Percentiles rank a stretch among this genome's conserved stretches.
Evolutionary conservation across 1,140 invertebrate species (phyloP).

Genomic region (Bombyx mandarina): DNA sequence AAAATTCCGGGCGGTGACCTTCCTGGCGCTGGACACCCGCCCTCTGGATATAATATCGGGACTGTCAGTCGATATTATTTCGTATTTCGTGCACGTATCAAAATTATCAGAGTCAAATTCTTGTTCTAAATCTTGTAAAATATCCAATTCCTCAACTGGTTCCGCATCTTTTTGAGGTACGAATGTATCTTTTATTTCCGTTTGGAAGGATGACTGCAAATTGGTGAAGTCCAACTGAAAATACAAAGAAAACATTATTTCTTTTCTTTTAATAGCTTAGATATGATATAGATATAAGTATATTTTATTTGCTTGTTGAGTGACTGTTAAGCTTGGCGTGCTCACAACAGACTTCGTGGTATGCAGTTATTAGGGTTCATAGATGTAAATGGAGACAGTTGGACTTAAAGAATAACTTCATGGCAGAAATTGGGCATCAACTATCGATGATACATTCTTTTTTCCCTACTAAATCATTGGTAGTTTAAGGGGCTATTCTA

Average conservation of each 20-base stretch:
- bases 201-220: conserved; percentile 15
- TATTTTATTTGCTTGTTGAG: background rate
- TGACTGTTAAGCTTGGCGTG: background rate
- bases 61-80: conserved; percentile 66
- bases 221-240: conserved; percentile 56
- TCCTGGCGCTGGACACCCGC: conserved; percentile 30
- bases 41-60: conserved; percentile 58
- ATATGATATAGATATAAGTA: background rate
- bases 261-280: background rate
- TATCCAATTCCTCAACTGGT: conserved; percentile 36
- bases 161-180: conserved; percentile 12
- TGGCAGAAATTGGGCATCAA: no score
- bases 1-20: conserved; percentile 49
- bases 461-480: no score
- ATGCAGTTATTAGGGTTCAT: no score
- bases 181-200: conserved; percentile 31
- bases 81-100: conserved; percentile 61
- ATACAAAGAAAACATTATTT: conserved; percentile 1
- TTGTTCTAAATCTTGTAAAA: conserved; percentile 59
- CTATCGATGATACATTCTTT: no score
- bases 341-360: no score
- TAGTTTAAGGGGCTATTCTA: no score
- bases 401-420: no score
- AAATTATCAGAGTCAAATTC: conserved; percentile 54
- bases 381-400: no score